phyloP scores from a whole-genome alignment of 2,797 vertebrate species.

The Tragopan temminckii region DNA sequence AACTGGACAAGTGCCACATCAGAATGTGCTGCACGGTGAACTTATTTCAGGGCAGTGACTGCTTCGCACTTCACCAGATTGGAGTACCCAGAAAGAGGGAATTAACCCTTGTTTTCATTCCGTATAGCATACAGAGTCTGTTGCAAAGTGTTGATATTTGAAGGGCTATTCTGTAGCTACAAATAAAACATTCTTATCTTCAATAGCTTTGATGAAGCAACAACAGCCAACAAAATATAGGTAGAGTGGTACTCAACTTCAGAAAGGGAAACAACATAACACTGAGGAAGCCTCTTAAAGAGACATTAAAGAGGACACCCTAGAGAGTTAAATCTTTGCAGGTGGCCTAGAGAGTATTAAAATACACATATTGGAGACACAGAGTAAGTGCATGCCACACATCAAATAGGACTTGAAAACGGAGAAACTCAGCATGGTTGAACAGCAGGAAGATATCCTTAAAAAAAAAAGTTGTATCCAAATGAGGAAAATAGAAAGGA shows the following conservation, averaged over 20 bases:
- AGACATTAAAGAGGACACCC: neutral
- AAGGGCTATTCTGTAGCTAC: neutral
- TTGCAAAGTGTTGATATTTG: neutral
- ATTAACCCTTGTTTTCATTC: neutral
- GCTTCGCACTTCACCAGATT: neutral
- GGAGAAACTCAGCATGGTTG: neutral
- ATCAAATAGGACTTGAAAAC: slow-evolving; percentile 2
- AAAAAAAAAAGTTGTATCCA: neutral
- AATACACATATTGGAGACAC: neutral
- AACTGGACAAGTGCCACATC: neutral
- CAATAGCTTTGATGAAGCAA: neutral
- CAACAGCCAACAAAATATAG: neutral
- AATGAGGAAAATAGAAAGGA: neutral
- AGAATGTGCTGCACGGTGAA: neutral
- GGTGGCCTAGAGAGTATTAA: neutral
- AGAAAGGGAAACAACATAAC: neutral
- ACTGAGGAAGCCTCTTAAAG: neutral
- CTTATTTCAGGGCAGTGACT: neutral
- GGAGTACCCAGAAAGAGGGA: neutral
- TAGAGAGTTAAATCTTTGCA: neutral
- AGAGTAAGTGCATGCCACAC: neutral
- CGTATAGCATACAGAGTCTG: neutral
- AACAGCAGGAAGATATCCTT: neutral
- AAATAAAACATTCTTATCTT: neutral
- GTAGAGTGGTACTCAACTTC: neutral